These are phyloP conservation scores for Druon quercuslanigerum DNA, from an alignment of 1,140 invertebrate genomes.

Conservation along the genomic window DNA sequence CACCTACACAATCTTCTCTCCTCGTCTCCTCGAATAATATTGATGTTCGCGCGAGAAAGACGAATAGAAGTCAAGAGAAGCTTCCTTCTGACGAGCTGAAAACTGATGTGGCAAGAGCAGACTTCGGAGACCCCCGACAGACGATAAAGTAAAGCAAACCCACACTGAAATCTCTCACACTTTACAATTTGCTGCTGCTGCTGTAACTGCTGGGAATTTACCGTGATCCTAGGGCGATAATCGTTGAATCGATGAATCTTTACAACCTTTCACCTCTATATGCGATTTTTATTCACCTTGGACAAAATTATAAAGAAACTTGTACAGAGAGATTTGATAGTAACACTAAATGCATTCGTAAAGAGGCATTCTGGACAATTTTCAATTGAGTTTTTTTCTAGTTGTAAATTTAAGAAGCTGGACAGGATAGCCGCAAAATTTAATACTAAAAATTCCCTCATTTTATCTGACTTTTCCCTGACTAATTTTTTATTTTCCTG, in stretches of 20 bases:
- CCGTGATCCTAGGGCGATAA: slow-evolving; percentile 25
- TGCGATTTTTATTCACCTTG: neutral
- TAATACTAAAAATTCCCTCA: too few relatives aligned
- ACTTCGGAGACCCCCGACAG: slow-evolving; percentile 8
- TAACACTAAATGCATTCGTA: neutral
- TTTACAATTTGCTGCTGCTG: slow-evolving; percentile 9
- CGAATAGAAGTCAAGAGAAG: neutral
- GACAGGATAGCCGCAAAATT: too few relatives aligned
- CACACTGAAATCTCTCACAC: neutral
- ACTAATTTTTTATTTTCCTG: too few relatives aligned
- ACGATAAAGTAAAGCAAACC: slow-evolving; percentile 2
- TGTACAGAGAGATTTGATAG: neutral
- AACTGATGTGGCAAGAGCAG: slow-evolving; percentile 29
- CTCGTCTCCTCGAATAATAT: slow-evolving; percentile 26
- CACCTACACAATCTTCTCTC: slow-evolving; percentile 22
- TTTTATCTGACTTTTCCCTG: too few relatives aligned
- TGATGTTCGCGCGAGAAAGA: slow-evolving; percentile 25
- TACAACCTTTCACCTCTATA: slow-evolving; percentile 3
- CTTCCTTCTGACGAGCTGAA: slow-evolving; percentile 22
- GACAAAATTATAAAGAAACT: neutral
- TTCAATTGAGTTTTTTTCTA: neutral
- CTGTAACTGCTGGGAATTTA: slow-evolving; percentile 2
- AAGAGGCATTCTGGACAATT: slow-evolving; percentile 3
- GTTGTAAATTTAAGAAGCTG: neutral
- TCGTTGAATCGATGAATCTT: too few relatives aligned